Evolutionary conservation across 2,888 invertebrate genomes (phyloP).

Genomic region (Drosophila paracracens): DNA sequence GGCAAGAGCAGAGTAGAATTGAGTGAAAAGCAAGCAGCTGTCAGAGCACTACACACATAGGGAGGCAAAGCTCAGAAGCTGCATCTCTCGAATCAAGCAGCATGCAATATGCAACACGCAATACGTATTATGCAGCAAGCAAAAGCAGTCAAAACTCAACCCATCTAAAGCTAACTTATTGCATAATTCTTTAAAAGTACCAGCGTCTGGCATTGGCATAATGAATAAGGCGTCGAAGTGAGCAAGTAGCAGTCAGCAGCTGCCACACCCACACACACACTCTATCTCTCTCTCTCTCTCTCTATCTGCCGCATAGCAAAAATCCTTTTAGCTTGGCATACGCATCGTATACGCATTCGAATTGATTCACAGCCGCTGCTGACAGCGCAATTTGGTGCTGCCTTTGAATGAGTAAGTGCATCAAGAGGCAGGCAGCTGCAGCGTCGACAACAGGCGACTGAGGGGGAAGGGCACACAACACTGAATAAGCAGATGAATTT

Average conservation of each 20-base stretch:
- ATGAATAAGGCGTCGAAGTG: slow-evolving; percentile 69
- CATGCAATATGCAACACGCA: slow-evolving; percentile 42
- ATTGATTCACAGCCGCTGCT: slow-evolving; percentile 66
- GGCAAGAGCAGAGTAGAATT: not conserved
- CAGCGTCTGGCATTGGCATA: slow-evolving; percentile 75
- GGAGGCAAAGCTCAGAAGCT: slow-evolving; percentile 57
- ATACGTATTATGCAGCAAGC: slow-evolving; percentile 42
- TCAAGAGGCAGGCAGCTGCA: slow-evolving; percentile 16
- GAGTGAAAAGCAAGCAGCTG: slow-evolving; percentile 48
- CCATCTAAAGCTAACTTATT: slow-evolving; percentile 73
- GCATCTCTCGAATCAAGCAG: slow-evolving; percentile 25
- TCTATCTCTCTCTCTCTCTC: not conserved
- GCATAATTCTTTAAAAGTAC: slow-evolving; percentile 76
- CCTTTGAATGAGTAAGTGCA: slow-evolving; percentile 62
- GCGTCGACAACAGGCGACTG: not conserved
- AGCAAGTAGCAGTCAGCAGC: slow-evolving; percentile 56
- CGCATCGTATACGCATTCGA: slow-evolving; percentile 41
- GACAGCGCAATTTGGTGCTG: slow-evolving; percentile 62
- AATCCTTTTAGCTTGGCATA: slow-evolving; percentile 40
- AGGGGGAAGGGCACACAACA: slow-evolving; percentile 8
- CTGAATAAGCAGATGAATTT: slow-evolving; percentile 70
- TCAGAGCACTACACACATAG: slow-evolving; percentile 43
- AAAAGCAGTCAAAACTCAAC: slow-evolving; percentile 57
- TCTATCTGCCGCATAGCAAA: not conserved
- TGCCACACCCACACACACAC: slow-evolving; percentile 32